Conservation (phyloP, 2,888 invertebrate genomes). For the Scaptodrosophila latifasciaeformis region DNA sequence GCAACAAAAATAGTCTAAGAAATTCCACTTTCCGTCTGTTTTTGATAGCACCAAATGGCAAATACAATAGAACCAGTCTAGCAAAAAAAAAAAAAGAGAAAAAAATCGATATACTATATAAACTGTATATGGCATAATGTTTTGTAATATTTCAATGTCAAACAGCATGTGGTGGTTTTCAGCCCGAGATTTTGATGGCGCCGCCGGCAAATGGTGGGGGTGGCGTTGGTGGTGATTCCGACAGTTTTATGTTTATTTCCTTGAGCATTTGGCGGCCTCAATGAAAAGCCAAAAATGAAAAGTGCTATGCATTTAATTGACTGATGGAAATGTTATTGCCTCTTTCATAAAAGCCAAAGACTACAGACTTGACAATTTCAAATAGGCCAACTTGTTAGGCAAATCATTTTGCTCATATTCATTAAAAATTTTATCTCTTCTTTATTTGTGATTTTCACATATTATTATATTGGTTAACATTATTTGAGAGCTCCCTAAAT, state of each 20-base stretch:
- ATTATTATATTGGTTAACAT: background rate
- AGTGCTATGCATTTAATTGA: background rate
- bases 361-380: too few relatives aligned
- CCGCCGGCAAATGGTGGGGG: background rate
- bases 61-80: background rate
- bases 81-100: background rate
- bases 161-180: background rate
- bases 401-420: background rate
- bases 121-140: slow-evolving; percentile 1
- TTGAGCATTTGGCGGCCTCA: slow-evolving; percentile 1
- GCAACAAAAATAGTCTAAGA: slow-evolving; percentile 68
- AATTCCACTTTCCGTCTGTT: slow-evolving; percentile 49
- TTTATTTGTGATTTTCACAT: background rate
- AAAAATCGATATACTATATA: slow-evolving; percentile 5
- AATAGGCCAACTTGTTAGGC: too few relatives aligned
- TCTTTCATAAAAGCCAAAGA: too few relatives aligned
- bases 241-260: too few relatives aligned
- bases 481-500: background rate
- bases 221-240: background rate
- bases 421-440: background rate
- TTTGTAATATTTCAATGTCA: slow-evolving; percentile 8
- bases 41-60: slow-evolving; percentile 2
- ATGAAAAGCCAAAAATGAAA: slow-evolving; percentile 1
- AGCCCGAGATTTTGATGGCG: background rate
- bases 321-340: background rate